Base-by-base conservation (phyloP, 2,888 invertebrate genomes). In the Notodonta ziczac region DNA sequence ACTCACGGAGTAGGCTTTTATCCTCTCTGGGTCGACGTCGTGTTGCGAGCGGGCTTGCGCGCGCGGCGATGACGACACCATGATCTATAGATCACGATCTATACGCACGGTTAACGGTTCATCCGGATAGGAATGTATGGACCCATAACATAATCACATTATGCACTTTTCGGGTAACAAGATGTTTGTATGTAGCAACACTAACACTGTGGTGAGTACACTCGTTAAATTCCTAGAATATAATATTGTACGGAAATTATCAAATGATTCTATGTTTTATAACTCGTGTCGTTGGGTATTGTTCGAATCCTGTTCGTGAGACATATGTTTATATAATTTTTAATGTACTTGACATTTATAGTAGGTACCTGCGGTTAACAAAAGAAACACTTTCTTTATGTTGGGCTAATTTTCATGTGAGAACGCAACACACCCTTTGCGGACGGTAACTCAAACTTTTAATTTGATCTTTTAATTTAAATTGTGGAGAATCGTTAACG, bases 1-100 rank as follows among this genome's bases (percentile, higher is more conserved):
- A 92, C 93, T 91, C 74, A 93, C 93, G 68, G 91, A 91, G 81
- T 93, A 93, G 67, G 90, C 91, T 78, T 92, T 91, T 80, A 93
- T 92, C 83, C 92, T 89, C 83, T 92, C 89, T 82, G 91, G 90
- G 86, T 93, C 93, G 83, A 93, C 89, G 74, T 90, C 90, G 83
- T 88, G 89, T 70, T 88, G 88, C 83, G 88, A 88, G 72, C 92
- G 91, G 65, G 90, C 80, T 78, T 90, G 91, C 84, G 92, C 90
- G 67, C 91, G 91, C 84, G 93, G 93, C 81, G 93, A 93, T 84
- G 93, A 93, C 84, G 93, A 93, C 81, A 93, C 93, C 93, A 93
- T 93, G 87, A 86, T 91, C 90, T 87, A 86, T 84, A 77, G 87
- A 87, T 89, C 90, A 88, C 89, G 78, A 78, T 72, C 80, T 87